Evolutionary conservation across 2,113 vertebrate genomes (phyloP).

Genomic region (Toxotes jaculatrix): DNA sequence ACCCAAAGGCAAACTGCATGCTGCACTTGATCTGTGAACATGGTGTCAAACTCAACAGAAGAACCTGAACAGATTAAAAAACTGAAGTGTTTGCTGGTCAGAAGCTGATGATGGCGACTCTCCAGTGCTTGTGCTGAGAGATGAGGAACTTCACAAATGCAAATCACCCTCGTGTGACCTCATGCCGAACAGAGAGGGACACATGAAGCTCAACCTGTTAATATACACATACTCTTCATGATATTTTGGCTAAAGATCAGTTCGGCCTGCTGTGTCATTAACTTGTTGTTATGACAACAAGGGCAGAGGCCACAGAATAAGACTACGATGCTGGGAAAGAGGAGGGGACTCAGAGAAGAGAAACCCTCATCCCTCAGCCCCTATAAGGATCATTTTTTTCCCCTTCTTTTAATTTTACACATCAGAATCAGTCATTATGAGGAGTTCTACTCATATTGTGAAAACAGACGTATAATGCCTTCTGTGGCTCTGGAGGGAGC

Average conservation of each 20-base stretch:
- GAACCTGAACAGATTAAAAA: background rate
- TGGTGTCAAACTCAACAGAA: background rate
- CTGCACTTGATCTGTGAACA: background rate
- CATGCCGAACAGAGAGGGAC: background rate
- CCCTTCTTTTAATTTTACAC: background rate
- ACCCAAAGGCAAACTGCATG: too few relatives aligned
- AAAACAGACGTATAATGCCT: background rate
- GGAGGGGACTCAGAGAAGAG: conserved; percentile 7
- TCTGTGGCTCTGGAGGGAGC: background rate
- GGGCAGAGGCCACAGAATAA: conserved; percentile 56
- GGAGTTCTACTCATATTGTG: too few relatives aligned
- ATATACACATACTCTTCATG: background rate
- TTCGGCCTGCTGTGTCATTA: conserved; percentile 67
- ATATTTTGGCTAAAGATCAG: conserved; percentile 45
- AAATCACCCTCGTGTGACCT: conserved; percentile 20
- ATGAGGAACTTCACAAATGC: conserved; percentile 39
- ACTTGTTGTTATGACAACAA: conserved; percentile 75
- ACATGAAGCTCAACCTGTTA: conserved; percentile 13
- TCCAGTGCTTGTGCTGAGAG: background rate
- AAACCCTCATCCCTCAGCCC: conserved; percentile 29
- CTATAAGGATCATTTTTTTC: conserved; percentile 33
- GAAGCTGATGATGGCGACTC: background rate
- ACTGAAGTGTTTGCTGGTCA: background rate
- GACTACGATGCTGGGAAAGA: conserved; percentile 23
- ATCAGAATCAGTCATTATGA: background rate